Base-by-base conservation (phyloP, 2,113 vertebrate species). In the Centropus bengalensis region DNA sequence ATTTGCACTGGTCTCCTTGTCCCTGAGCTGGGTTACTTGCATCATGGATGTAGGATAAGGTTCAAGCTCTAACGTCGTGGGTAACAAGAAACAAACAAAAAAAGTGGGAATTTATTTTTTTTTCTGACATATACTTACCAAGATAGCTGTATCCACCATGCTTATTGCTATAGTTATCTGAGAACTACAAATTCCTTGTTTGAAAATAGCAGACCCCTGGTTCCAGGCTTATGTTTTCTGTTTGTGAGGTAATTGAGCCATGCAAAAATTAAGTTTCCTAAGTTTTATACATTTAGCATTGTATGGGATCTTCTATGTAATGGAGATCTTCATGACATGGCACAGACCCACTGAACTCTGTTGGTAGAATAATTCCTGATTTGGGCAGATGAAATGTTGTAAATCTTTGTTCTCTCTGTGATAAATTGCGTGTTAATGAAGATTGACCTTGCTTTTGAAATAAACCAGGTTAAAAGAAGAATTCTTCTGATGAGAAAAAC, bases 351-450 rank as follows among this genome's bases (percentile, higher is more conserved):
- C 26, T 80, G 80, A 64, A 19, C 54, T 86, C 13, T 28, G 9
- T 24, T 77, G 42, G 42, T 33, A 44, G 62, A n/a, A 16, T 32
- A 59, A 64, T 89, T 82, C 75, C 78, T 55, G 26, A 27, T 89
- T 86, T 0, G 4, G 52, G 44, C 63, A 86, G 71, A 70, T 3
- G 8, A 86, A 24, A 32, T 42, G 27, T 59, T 4, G 1, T 87
- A 91, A 88, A 77, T 94, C 83, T 88, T 92, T 27, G 58, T 95
- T 82, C 28, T 81, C 9, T 76, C 64, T 58, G 32, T 91, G 87
- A 88, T 89, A 90, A 94, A 92, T 77, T 44, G 38, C 36, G 42
- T 86, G 84, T 89, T 89, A 82, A 88, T 28, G n/a, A 93, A 77
- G 79, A 44, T 2, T 63, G 55, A 76, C 30, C 32, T 82, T 86